Conservation (phyloP, 2,888 invertebrate genomes). For the Cactoblastis cactorum region DNA sequence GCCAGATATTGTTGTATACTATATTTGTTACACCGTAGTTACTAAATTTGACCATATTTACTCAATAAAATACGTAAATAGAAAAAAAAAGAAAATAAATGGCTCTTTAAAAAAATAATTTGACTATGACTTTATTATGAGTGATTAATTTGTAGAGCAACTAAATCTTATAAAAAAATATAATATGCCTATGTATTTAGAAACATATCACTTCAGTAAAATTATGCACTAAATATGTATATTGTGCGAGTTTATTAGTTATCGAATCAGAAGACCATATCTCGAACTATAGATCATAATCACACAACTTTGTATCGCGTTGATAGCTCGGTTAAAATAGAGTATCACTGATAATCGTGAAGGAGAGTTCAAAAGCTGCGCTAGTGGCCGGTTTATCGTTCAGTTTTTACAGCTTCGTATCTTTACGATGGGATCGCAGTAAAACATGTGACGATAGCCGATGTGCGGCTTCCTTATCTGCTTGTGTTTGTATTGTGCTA, state of each 20-base stretch:
- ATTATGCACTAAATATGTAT: too few species aligned
- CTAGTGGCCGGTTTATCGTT: not conserved
- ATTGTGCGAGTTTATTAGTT: too few species aligned
- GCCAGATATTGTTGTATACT: not conserved
- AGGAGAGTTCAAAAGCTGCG: not conserved
- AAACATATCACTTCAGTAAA: too few species aligned
- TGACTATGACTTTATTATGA: too few species aligned
- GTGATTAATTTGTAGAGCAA: too few species aligned
- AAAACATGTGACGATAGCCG: slow-evolving; percentile 56
- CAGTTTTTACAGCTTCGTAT: slow-evolving; percentile 44
- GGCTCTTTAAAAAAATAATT: too few species aligned
- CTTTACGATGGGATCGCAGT: slow-evolving; percentile 62
- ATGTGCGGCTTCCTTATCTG: slow-evolving; percentile 38
- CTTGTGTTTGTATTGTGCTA: slow-evolving; percentile 19
- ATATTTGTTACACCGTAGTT: not conserved
- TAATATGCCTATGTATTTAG: too few species aligned
- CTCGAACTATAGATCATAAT: not conserved
- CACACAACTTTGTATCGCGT: too few species aligned
- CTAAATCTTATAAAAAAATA: too few species aligned
- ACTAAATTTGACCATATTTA: not conserved
- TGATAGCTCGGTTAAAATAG: too few species aligned
- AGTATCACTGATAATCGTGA: not conserved
- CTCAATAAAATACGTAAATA: too few species aligned
- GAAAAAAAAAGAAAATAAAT: too few species aligned
- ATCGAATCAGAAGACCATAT: not conserved